These are phyloP conservation scores for Euplagia quadripunctaria DNA, from an alignment of 2,888 invertebrate genomes.

Conservation along the genomic window DNA sequence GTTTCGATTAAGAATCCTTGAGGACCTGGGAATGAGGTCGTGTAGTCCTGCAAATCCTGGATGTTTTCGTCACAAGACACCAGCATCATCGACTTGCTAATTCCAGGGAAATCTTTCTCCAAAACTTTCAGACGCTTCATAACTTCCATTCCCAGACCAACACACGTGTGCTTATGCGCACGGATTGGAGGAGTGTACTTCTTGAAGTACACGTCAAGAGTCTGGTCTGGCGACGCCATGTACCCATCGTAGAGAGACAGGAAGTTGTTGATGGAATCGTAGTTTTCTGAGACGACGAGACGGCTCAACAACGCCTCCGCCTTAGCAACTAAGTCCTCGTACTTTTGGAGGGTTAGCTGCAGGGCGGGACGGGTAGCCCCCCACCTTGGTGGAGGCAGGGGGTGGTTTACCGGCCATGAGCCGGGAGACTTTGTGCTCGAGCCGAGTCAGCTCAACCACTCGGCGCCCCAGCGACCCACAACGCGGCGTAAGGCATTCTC, in stretches of 20 bases:
- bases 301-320: slow-evolving; percentile 95
- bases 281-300: slow-evolving; percentile 94
- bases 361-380: slow-evolving; percentile 87
- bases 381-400: slow-evolving; percentile 83
- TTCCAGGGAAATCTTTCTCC: slow-evolving; percentile 89
- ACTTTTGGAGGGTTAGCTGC: slow-evolving; percentile 91
- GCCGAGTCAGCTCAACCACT: slow-evolving; percentile 99
- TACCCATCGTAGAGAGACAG: slow-evolving; percentile 90
- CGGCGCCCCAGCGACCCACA: slow-evolving; percentile 96
- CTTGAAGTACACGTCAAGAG: slow-evolving; percentile 92
- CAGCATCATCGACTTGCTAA: slow-evolving; percentile 90
- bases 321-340: slow-evolving; percentile 93
- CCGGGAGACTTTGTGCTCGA: slow-evolving; percentile 66
- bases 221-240: slow-evolving; percentile 89
- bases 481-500: slow-evolving; percentile 83
- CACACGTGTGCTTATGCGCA: slow-evolving; percentile 95
- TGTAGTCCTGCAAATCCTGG: slow-evolving; percentile 88
- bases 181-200: slow-evolving; percentile 95
- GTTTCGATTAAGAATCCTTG: slow-evolving; percentile 89
- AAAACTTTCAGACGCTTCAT: slow-evolving; percentile 89
- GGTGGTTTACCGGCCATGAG: slow-evolving; percentile 82
- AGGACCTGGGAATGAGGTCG: slow-evolving; percentile 88
- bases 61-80: slow-evolving; percentile 97
- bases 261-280: slow-evolving; percentile 96
- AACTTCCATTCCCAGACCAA: slow-evolving; percentile 95